Conservation (phyloP, 1,140 invertebrate genomes). For the Pinna nobilis region DNA sequence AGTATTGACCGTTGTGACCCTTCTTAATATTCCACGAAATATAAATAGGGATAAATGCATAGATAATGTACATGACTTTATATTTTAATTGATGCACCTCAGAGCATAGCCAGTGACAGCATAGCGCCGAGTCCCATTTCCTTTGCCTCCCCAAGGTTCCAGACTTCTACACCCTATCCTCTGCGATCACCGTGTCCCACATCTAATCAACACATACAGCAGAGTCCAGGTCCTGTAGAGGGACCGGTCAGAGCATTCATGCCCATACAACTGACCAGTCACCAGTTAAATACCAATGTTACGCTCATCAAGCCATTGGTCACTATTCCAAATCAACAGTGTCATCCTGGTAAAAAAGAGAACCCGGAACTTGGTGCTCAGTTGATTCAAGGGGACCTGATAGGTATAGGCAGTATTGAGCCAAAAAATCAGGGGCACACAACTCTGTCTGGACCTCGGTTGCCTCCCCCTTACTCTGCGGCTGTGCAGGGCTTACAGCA, state of each 20-base stretch:
- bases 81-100: slow-evolving; percentile 46
- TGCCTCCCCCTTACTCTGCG: slow-evolving; percentile 21
- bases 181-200: slow-evolving; percentile 19
- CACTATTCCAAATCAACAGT: slow-evolving; percentile 34
- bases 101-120: slow-evolving; percentile 35
- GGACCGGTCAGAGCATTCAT: slow-evolving; percentile 41
- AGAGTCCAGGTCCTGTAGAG: slow-evolving; percentile 34
- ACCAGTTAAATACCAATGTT: slow-evolving; percentile 34
- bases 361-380: background rate
- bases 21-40: too few relatives aligned
- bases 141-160: slow-evolving; percentile 25
- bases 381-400: background rate
- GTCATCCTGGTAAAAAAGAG: too few relatives aligned
- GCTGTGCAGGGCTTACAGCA: slow-evolving; percentile 19
- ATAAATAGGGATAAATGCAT: too few relatives aligned
- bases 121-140: slow-evolving; percentile 23
- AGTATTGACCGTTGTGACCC: too few relatives aligned
- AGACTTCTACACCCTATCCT: slow-evolving; percentile 35
- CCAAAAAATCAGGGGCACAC: too few relatives aligned
- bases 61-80: too few relatives aligned
- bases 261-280: slow-evolving; percentile 45
- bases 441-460: too few relatives aligned
- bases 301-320: slow-evolving; percentile 49
- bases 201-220: background rate
- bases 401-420: slow-evolving; percentile 17